Conservation (phyloP, 1,140 invertebrate genomes). For the Chironomus tepperi region DNA sequence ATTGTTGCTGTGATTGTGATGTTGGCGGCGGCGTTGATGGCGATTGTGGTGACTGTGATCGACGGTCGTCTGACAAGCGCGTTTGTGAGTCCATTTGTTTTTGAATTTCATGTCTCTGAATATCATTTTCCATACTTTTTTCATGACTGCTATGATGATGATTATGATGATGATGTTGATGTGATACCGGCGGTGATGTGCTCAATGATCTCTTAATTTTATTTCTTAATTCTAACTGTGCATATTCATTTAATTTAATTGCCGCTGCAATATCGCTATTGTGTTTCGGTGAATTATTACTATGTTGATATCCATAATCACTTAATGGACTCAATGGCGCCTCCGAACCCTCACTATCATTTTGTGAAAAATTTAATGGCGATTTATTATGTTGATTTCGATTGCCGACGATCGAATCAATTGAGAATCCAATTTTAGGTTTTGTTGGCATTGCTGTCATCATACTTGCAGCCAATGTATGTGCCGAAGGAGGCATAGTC, state of each 20-base stretch:
- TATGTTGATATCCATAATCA: slow-evolving; percentile 17
- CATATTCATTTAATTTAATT: background rate
- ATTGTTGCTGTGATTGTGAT: background rate
- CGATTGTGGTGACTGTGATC: slow-evolving; percentile 1
- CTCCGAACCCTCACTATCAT: slow-evolving; percentile 32
- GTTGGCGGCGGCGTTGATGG: background rate
- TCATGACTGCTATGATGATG: background rate
- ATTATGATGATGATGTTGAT: background rate
- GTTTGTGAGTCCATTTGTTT: slow-evolving; percentile 5
- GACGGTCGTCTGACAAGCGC: background rate
- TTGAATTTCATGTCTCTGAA: slow-evolving; percentile 15
- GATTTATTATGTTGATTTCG: slow-evolving; percentile 33
- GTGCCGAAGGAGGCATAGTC: slow-evolving; percentile 6
- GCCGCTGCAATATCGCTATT: background rate
- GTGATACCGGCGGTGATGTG: background rate
- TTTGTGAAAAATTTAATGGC: slow-evolving; percentile 27
- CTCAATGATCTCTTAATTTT: slow-evolving; percentile 10
- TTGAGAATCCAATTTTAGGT: slow-evolving; percentile 89
- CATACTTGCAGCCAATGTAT: slow-evolving; percentile 40
- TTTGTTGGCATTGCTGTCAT: slow-evolving; percentile 71
- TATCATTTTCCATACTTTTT: slow-evolving; percentile 19
- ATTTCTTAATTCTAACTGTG: background rate
- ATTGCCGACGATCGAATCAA: slow-evolving; percentile 85
- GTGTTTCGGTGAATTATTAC: slow-evolving; percentile 4
- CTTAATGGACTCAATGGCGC: slow-evolving; percentile 24